Percentiles rank a stretch among this genome's conserved stretches.
Evolutionary conservation across 1,140 invertebrate species (phyloP).

Genomic region (Temnothorax nylanderi): DNA sequence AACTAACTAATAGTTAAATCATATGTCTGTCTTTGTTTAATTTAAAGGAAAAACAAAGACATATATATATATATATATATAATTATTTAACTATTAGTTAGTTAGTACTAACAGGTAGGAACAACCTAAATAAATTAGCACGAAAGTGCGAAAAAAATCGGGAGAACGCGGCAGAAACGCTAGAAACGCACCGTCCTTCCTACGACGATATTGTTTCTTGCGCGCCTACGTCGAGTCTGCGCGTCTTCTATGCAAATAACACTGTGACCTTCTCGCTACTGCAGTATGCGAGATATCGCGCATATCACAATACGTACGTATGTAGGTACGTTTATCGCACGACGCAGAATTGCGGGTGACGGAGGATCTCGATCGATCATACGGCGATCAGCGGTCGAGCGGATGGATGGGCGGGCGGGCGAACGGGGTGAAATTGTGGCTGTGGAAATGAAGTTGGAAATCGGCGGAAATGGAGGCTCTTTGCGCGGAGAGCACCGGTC

Average conservation of each 20-base stretch:
- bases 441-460: slow-evolving; percentile 77
- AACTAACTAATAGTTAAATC: no score
- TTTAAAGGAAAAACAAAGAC: no score
- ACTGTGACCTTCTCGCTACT: slow-evolving; percentile 13
- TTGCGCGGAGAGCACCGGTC: slow-evolving; percentile 36
- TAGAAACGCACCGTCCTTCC: neutral
- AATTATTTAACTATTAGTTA: no score
- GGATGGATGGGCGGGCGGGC: no score
- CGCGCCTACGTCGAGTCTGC: neutral
- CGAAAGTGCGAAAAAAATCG: neutral
- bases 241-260: slow-evolving; percentile 10
- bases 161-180: neutral
- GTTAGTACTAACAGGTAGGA: no score
- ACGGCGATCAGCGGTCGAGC: neutral
- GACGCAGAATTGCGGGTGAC: neutral
- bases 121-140: slow-evolving; percentile 1
- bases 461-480: slow-evolving; percentile 80
- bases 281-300: neutral
- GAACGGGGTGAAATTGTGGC: slow-evolving; percentile 67
- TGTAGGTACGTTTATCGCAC: neutral
- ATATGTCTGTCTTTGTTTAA: no score
- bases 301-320: neutral
- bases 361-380: slow-evolving; percentile 58
- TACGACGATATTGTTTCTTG: neutral
- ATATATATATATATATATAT: no score